These are phyloP conservation scores for Sinonovacula constricta DNA, from an alignment of 1,140 invertebrate genomes.

Conservation along the genomic window DNA sequence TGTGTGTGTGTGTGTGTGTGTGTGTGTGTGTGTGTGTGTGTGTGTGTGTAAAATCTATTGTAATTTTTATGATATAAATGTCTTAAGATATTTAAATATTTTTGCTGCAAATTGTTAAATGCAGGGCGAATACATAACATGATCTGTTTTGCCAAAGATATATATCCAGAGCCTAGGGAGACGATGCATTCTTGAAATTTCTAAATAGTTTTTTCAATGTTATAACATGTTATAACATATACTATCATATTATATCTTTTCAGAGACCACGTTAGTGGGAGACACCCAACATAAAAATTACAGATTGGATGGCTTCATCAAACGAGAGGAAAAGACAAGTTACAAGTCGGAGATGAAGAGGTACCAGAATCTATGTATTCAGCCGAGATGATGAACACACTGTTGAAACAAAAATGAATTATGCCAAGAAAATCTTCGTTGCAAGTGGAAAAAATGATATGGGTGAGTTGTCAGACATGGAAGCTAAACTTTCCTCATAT, in stretches of 20 bases:
- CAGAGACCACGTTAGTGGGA: neutral
- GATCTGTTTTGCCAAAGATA: neutral
- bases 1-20: no score
- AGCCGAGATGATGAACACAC: neutral
- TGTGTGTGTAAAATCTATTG: no score
- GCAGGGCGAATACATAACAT: neutral
- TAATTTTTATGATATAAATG: neutral
- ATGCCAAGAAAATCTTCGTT: neutral
- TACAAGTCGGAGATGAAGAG: neutral
- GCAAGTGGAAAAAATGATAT: neutral
- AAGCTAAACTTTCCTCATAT: neutral
- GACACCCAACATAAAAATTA: neutral
- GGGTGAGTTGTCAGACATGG: neutral
- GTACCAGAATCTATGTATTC: neutral
- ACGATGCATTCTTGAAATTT: neutral
- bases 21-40: no score
- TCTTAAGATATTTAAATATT: neutral
- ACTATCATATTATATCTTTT: neutral
- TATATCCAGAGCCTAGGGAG: neutral
- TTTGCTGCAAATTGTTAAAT: neutral
- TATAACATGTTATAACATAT: neutral
- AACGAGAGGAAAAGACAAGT: neutral
- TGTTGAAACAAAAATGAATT: neutral
- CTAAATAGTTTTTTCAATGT: neutral
- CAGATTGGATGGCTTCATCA: neutral